Evolutionary conservation across 2,888 invertebrate genomes (phyloP).

Genomic region (Epirrhoe tristata): DNA sequence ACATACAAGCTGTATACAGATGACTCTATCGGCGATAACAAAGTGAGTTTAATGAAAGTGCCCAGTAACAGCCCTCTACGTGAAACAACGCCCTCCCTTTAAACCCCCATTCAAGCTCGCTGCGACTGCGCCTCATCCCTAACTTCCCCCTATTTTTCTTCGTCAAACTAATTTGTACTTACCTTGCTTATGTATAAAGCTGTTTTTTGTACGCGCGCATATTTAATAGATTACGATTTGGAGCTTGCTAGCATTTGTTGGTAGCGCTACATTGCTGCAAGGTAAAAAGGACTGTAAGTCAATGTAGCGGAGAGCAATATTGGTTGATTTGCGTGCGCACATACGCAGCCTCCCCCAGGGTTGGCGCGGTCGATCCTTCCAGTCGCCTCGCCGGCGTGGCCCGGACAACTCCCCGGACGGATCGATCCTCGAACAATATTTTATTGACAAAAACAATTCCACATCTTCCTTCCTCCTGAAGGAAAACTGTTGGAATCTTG

Average conservation of each 20-base stretch:
- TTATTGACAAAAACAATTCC: constrained; percentile 64
- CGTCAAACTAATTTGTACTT: constrained; percentile 51
- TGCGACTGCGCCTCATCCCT: constrained; percentile 73
- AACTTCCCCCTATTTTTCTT: constrained; percentile 52
- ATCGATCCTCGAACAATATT: constrained; percentile 56
- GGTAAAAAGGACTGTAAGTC: constrained; percentile 58
- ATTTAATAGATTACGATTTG: constrained; percentile 55
- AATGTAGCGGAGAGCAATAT: constrained; percentile 49
- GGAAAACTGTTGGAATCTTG: constrained; percentile 67
- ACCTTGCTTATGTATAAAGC: constrained; percentile 47
- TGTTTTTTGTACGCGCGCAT: constrained; percentile 44
- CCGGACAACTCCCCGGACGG: constrained; percentile 72
- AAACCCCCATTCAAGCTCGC: constrained; percentile 66
- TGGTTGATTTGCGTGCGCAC: constrained; percentile 57
- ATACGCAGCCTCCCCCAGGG: constrained; percentile 83
- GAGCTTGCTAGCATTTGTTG: constrained; percentile 56
- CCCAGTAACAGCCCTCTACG: constrained; percentile 66
- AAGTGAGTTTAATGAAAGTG: constrained; percentile 68
- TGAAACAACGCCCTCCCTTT: constrained; percentile 69
- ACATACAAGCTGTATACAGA: constrained; percentile 36
- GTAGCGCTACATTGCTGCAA: constrained; percentile 45
- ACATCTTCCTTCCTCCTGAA: constrained; percentile 75
- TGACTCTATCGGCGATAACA: constrained; percentile 56
- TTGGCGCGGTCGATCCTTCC: constrained; percentile 81
- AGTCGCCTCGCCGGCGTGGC: constrained; percentile 81